These are phyloP conservation scores for Entelurus aequoreus DNA, from an alignment of 2,113 vertebrate genomes.

Conservation along the genomic window DNA sequence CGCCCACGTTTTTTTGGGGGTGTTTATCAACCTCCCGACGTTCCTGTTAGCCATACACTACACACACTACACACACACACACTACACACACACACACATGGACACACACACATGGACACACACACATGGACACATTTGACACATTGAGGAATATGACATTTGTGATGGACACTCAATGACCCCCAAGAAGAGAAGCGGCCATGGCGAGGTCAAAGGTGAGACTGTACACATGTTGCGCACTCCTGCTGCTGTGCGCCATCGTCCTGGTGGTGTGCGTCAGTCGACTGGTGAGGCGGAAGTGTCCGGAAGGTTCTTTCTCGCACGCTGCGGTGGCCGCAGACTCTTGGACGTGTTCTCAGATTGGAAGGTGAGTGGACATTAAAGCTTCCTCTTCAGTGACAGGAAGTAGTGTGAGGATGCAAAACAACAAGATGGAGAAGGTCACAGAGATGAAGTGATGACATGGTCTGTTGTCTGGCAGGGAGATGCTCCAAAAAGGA, in stretches of 20 bases:
- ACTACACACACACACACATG: no score
- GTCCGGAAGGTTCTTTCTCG: conserved; percentile 42
- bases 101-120: background rate
- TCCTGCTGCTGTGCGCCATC: conserved; percentile 38
- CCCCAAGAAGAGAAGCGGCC: background rate
- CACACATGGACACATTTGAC: background rate
- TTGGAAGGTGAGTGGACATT: conserved; percentile 73
- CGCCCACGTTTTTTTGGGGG: background rate
- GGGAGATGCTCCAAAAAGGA: conserved; percentile 61
- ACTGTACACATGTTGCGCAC: conserved; percentile 34
- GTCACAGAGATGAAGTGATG: background rate
- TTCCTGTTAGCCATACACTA: background rate
- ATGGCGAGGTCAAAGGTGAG: conserved; percentile 52
- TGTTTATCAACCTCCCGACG: background rate
- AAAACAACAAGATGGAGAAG: background rate
- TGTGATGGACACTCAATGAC: background rate
- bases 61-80: no score
- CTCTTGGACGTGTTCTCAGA: conserved; percentile 71
- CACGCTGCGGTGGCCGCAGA: conserved; percentile 79
- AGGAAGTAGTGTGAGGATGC: no score
- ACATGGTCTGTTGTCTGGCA: conserved; percentile 16
- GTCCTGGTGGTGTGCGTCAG: conserved; percentile 27
- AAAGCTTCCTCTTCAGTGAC: background rate
- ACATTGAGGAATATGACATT: background rate
- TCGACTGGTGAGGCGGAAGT: conserved; percentile 17